Evolutionary conservation across 2,888 invertebrate genomes (phyloP).

Genomic region (Cheilosia impressa): DNA sequence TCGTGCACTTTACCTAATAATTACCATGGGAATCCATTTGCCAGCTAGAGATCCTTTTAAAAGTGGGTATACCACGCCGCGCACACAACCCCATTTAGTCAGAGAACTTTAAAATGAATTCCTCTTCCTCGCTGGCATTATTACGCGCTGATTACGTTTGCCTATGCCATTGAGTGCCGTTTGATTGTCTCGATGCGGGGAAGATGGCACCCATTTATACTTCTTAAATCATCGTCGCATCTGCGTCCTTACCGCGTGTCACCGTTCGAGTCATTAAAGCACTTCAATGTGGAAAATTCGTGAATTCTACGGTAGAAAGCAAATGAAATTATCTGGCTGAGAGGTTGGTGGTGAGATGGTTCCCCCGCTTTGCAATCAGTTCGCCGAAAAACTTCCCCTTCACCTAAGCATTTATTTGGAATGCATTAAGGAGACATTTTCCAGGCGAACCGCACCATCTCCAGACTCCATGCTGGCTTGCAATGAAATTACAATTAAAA

Average conservation of each 20-base stretch:
- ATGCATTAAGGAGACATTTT: slow-evolving; percentile 48
- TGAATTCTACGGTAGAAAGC: slow-evolving; percentile 32
- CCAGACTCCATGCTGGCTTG: neutral
- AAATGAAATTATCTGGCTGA: slow-evolving; percentile 47
- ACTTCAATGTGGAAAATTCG: slow-evolving; percentile 54
- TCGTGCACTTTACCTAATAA: slow-evolving; percentile 54
- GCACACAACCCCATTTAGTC: neutral
- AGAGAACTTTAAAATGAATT: neutral
- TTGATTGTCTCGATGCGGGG: slow-evolving; percentile 25
- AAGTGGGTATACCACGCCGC: slow-evolving; percentile 1
- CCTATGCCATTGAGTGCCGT: slow-evolving; percentile 30
- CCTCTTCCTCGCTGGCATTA: neutral
- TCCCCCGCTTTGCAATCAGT: slow-evolving; percentile 12
- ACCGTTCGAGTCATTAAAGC: slow-evolving; percentile 25
- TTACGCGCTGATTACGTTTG: neutral
- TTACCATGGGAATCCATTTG: slow-evolving; percentile 50
- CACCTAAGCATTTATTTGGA: slow-evolving; percentile 11
- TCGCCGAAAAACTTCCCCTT: slow-evolving; percentile 4
- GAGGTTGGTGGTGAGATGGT: neutral
- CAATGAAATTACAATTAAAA: slow-evolving; percentile 63
- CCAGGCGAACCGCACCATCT: slow-evolving; percentile 21
- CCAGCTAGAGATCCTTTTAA: slow-evolving; percentile 20
- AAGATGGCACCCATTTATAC: neutral
- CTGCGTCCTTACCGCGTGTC: neutral
- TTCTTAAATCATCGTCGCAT: slow-evolving; percentile 24